These are phyloP conservation scores for Coleophora deauratella DNA, from an alignment of 2,888 invertebrate species.

Conservation along the genomic window DNA sequence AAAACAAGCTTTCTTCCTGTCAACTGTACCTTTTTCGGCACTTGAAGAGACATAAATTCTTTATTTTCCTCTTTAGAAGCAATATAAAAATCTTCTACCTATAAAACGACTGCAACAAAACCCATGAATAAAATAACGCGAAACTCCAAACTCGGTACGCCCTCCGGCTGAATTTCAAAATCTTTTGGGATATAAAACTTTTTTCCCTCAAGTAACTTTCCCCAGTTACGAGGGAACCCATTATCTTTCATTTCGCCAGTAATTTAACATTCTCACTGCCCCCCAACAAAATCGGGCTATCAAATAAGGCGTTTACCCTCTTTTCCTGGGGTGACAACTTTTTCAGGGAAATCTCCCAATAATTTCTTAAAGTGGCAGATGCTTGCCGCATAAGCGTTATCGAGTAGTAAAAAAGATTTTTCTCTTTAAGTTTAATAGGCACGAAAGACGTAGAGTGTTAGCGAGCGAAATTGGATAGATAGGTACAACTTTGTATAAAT, in stretches of 20 bases:
- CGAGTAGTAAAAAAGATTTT: constrained; percentile 35
- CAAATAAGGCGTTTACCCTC: constrained; percentile 61
- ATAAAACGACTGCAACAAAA: constrained; percentile 22
- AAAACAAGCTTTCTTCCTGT: too few relatives aligned
- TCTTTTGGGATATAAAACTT: constrained; percentile 62
- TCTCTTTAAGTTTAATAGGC: constrained; percentile 23
- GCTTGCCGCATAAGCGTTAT: constrained; percentile 68
- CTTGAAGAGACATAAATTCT: too few relatives aligned
- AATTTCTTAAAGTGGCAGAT: constrained; percentile 72
- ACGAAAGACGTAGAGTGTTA: too few relatives aligned
- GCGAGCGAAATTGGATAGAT: constrained; percentile 4
- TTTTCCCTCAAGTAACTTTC: constrained; percentile 48
- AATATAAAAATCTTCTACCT: constrained; percentile 8
- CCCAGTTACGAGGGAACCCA: constrained; percentile 55
- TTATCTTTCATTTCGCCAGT: constrained; percentile 72
- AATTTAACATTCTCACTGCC: constrained; percentile 69
- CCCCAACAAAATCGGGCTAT: constrained; percentile 66
- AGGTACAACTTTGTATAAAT: too few relatives aligned
- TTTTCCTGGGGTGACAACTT: constrained; percentile 59
- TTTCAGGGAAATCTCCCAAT: constrained; percentile 62
- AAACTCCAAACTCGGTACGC: constrained; percentile 38
- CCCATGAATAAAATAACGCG: constrained; percentile 64
- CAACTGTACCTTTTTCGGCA: too few relatives aligned
- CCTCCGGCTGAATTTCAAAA: constrained; percentile 52
- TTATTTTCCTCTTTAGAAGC: background rate